Evolutionary conservation across 2,888 invertebrate species (phyloP).

Genomic region (Tolmerus cingulatus): DNA sequence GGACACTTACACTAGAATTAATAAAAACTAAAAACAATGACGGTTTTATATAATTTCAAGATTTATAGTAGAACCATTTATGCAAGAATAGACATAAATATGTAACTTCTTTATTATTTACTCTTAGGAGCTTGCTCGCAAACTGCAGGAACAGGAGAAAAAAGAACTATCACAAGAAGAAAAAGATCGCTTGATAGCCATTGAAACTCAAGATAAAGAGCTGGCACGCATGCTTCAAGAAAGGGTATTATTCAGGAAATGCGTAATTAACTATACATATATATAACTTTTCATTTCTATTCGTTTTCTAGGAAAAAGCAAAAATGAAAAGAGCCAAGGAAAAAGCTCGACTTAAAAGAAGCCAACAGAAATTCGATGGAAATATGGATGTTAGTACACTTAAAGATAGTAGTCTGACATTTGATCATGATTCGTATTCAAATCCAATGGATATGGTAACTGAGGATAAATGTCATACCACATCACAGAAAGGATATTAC

Average conservation of each 20-base stretch:
- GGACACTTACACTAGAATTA: too few species aligned
- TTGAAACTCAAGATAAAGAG: constrained; percentile 83
- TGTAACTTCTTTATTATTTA: too few species aligned
- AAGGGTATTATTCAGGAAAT: constrained; percentile 57
- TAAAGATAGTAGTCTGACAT: constrained; percentile 55
- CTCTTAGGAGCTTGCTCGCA: constrained; percentile 33
- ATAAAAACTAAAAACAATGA: too few species aligned
- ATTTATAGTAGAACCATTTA: too few species aligned
- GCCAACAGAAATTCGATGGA: constrained; percentile 56
- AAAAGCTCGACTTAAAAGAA: constrained; percentile 72
- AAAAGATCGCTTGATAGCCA: constrained; percentile 73
- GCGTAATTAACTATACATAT: neutral
- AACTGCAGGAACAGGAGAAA: constrained; percentile 23
- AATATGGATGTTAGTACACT: constrained; percentile 65
- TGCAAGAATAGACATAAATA: too few species aligned
- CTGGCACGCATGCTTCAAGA: constrained; percentile 79
- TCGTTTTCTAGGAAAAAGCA: constrained; percentile 68
- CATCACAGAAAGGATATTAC: neutral
- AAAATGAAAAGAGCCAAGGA: constrained; percentile 76
- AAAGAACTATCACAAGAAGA: constrained; percentile 54
- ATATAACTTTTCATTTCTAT: neutral
- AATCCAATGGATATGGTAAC: constrained; percentile 67
- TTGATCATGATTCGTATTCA: constrained; percentile 64
- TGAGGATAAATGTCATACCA: constrained; percentile 46
- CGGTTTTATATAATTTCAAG: too few species aligned